These are phyloP conservation scores for Gymnosoma rotundatum DNA, from an alignment of 2,888 invertebrate genomes.

Conservation along the genomic window DNA sequence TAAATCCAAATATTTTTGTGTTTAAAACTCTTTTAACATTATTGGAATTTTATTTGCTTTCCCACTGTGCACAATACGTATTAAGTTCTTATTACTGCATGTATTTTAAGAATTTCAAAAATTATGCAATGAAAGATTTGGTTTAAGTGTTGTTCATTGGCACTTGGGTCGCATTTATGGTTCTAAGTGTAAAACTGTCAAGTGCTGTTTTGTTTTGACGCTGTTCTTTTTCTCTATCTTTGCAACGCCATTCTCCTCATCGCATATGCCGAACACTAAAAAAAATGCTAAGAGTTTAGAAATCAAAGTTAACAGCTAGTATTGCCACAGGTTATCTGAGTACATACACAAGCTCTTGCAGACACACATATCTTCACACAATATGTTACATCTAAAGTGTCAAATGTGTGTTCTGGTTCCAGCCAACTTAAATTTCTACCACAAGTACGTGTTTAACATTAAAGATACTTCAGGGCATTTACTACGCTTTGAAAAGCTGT, in stretches of 20 bases:
- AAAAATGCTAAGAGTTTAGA: slow-evolving; percentile 26
- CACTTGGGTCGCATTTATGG: slow-evolving; percentile 39
- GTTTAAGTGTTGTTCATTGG: slow-evolving; percentile 8
- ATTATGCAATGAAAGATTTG: no score
- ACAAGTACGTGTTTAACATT: slow-evolving; percentile 9
- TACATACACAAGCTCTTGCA: neutral
- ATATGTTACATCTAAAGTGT: no score
- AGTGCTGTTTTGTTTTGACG: slow-evolving; percentile 54
- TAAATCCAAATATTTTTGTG: no score
- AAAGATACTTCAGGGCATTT: neutral
- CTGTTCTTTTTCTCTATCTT: slow-evolving; percentile 7
- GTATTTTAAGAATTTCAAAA: no score
- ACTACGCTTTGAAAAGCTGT: neutral
- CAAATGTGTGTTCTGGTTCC: neutral
- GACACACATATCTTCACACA: no score
- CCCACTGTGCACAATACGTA: no score
- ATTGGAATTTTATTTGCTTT: no score
- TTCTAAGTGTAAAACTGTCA: slow-evolving; percentile 49
- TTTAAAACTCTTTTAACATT: no score
- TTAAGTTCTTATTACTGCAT: no score
- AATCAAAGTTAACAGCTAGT: slow-evolving; percentile 61
- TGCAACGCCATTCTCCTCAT: neutral
- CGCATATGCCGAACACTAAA: neutral
- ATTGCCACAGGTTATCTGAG: slow-evolving; percentile 47
- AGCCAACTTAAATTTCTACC: slow-evolving; percentile 1